These are phyloP conservation scores for Sturnus vulgaris DNA, from an alignment of 2,113 vertebrate genomes.

Conservation along the genomic window DNA sequence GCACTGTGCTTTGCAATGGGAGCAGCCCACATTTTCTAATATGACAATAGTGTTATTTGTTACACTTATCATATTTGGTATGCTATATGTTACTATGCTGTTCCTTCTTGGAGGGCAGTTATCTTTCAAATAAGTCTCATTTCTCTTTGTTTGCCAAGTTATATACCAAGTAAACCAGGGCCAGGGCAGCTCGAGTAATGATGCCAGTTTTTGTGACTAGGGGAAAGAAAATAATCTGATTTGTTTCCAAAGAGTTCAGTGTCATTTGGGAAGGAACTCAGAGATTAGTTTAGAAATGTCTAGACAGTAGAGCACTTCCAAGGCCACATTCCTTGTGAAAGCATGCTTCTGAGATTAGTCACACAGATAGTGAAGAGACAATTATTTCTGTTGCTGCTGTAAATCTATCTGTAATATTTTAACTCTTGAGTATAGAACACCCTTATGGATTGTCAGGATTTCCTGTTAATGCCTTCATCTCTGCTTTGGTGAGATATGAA, in stretches of 20 bases:
- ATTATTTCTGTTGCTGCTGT: not conserved
- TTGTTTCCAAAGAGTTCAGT: not conserved
- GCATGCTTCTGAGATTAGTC: conserved; percentile 29
- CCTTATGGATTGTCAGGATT: not conserved
- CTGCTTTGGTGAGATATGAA: not conserved
- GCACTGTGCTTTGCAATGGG: not conserved
- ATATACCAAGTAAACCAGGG: not conserved
- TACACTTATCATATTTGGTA: not conserved
- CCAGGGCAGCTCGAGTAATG: not conserved
- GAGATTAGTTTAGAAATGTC: not conserved
- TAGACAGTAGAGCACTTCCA: not conserved
- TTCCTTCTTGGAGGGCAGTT: not conserved
- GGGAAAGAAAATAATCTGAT: not conserved
- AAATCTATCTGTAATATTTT: not conserved
- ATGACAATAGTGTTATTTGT: not conserved
- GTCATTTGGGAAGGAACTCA: not conserved
- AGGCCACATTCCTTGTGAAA: conserved; percentile 3
- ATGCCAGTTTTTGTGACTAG: not conserved
- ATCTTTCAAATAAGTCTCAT: conserved; percentile 43
- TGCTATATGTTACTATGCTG: not conserved
- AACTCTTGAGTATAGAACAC: not conserved
- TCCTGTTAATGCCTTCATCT: not conserved
- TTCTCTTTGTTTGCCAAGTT: conserved; percentile 34
- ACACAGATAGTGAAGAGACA: not conserved
- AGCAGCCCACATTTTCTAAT: not conserved